phyloP scores from a whole-genome alignment of 2,797 vertebrate genomes.

The Gadopsis bispinosus region DNA sequence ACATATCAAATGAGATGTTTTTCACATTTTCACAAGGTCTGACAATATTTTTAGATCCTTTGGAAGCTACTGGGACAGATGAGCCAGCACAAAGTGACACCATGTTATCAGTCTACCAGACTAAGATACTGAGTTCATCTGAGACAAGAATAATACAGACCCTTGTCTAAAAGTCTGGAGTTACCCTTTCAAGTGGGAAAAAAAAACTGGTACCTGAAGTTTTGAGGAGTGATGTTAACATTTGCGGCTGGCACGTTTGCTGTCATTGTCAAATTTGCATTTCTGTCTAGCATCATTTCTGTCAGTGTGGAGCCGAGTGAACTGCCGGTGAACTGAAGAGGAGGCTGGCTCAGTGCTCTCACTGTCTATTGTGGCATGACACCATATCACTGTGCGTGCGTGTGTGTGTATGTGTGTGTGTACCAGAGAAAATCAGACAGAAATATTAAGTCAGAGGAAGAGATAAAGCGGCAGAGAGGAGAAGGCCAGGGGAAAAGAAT shows the following conservation, averaged over 20 bases:
- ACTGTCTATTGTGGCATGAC: slow-evolving; percentile 56
- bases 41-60: slow-evolving; percentile 67
- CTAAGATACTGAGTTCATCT: slow-evolving; percentile 36
- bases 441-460: slow-evolving; percentile 56
- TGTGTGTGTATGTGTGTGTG: slow-evolving; percentile 39
- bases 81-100: slow-evolving; percentile 73
- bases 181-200: slow-evolving; percentile 67
- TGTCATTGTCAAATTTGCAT: slow-evolving; percentile 75
- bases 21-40: slow-evolving; percentile 23
- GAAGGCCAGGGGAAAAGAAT: slow-evolving; percentile 10
- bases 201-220: slow-evolving; percentile 71
- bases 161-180: slow-evolving; percentile 66
- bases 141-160: slow-evolving; percentile 64
- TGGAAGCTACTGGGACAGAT: slow-evolving; percentile 60
- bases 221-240: slow-evolving; percentile 60
- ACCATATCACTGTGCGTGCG: slow-evolving; percentile 48
- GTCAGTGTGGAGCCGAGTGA: slow-evolving; percentile 74
- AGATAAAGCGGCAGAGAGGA: slow-evolving; percentile 48
- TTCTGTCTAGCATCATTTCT: slow-evolving; percentile 73
- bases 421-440: slow-evolving; percentile 55
- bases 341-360: slow-evolving; percentile 60
- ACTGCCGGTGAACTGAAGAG: slow-evolving; percentile 79
- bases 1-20: slow-evolving; percentile 39
- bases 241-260: slow-evolving; percentile 52
- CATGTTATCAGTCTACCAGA: slow-evolving; percentile 51